phyloP scores from a whole-genome alignment of 2,113 vertebrate species.

The Oostethus manadensis region DNA sequence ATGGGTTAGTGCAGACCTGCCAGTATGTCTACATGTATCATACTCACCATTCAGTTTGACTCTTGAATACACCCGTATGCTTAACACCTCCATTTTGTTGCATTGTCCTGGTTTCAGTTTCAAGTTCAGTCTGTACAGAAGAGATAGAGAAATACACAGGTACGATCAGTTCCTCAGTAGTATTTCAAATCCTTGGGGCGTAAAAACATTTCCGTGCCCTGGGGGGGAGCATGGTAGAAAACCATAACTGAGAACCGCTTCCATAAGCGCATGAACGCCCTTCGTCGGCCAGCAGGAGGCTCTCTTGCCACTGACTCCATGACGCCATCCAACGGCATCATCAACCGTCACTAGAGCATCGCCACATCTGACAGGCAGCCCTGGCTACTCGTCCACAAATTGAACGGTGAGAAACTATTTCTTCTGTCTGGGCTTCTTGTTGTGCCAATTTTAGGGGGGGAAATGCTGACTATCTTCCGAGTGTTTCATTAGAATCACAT shows the following conservation, averaged over 20 bases:
- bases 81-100: no score
- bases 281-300: constrained; percentile 33
- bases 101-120: no score
- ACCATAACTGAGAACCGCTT: no score
- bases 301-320: constrained; percentile 13
- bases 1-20: neutral
- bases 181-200: no score
- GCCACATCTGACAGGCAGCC: constrained; percentile 49
- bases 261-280: neutral
- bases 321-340: constrained; percentile 32
- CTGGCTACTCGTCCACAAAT: constrained; percentile 25
- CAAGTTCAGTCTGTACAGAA: no score
- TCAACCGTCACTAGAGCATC: constrained; percentile 49
- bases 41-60: no score
- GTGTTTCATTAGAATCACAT: constrained; percentile 20
- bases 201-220: no score
- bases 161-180: no score
- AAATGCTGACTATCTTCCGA: neutral
- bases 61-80: no score
- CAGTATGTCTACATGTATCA: no score
- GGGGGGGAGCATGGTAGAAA: no score
- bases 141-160: no score
- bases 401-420: constrained; percentile 53
- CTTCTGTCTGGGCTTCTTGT: neutral
- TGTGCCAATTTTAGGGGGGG: neutral